Conservation (phyloP, 2,797 vertebrate species). For the Sphaeramia orbicularis region DNA sequence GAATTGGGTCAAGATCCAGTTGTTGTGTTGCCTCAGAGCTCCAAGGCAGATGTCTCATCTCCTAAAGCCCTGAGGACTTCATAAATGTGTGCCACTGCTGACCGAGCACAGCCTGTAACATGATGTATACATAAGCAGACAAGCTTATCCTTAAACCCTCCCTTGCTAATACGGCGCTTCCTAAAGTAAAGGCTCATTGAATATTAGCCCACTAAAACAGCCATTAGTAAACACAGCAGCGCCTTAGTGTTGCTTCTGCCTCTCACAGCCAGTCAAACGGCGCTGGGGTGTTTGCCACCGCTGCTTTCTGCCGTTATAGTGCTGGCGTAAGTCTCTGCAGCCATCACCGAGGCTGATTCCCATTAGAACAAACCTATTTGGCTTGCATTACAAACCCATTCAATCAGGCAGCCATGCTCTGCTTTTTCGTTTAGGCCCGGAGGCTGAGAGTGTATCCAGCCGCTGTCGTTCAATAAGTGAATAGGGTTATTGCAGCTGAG, state of each 20-base stretch:
- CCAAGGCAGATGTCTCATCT: not conserved
- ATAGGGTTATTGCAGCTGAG: slow-evolving; percentile 70
- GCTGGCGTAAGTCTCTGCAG: slow-evolving; percentile 65
- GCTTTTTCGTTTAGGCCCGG: slow-evolving; percentile 64
- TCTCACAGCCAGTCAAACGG: slow-evolving; percentile 66
- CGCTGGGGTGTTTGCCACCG: slow-evolving; percentile 46
- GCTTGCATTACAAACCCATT: slow-evolving; percentile 80
- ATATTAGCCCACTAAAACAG: slow-evolving; percentile 49
- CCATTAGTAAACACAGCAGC: slow-evolving; percentile 65
- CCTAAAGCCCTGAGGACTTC: not conserved
- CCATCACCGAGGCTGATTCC: slow-evolving; percentile 70
- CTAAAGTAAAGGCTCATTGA: slow-evolving; percentile 55
- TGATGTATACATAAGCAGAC: not conserved
- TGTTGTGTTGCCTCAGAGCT: slow-evolving; percentile 2
- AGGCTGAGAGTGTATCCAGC: slow-evolving; percentile 70
- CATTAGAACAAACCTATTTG: slow-evolving; percentile 80
- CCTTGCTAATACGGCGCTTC: slow-evolving; percentile 12
- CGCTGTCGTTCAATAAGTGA: slow-evolving; percentile 64
- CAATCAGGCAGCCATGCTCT: slow-evolving; percentile 68
- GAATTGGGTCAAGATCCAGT: not conserved
- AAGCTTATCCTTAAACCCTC: not conserved
- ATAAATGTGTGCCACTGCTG: slow-evolving; percentile 10
- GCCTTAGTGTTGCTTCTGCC: slow-evolving; percentile 45
- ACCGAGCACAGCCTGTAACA: not conserved
- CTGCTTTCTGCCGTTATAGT: slow-evolving; percentile 53